Percentiles rank a stretch among this genome's conserved stretches.
Conservation (phyloP, 2,888 invertebrate species). For the Aquatica leii region DNA sequence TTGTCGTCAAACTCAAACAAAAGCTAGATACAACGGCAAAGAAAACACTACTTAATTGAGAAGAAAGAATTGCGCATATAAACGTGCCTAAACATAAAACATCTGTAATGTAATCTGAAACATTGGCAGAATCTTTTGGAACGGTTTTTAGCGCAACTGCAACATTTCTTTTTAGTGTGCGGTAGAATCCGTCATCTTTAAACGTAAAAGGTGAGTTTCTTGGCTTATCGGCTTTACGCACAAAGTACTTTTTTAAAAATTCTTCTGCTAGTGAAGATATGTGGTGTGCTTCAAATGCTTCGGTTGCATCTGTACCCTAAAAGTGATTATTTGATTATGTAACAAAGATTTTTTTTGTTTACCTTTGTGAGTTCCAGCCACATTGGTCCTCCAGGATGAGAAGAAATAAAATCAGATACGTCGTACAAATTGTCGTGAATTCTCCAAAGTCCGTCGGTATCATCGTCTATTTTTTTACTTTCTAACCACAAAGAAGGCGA, state of each 20-base stretch:
- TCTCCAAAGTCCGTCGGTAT: slow-evolving; percentile 80
- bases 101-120: slow-evolving; percentile 59
- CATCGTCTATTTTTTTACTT: slow-evolving; percentile 63
- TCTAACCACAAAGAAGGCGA: slow-evolving; percentile 13
- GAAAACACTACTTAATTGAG: slow-evolving; percentile 55
- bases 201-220: slow-evolving; percentile 79
- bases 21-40: slow-evolving; percentile 65
- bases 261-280: slow-evolving; percentile 64
- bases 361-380: slow-evolving; percentile 78
- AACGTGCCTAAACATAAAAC: slow-evolving; percentile 55
- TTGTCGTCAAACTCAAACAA: slow-evolving; percentile 66
- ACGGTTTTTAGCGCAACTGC: slow-evolving; percentile 66
- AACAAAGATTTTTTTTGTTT: neutral
- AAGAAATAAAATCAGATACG: slow-evolving; percentile 76
- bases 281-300: slow-evolving; percentile 81
- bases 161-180: slow-evolving; percentile 67
- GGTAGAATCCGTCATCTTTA: slow-evolving; percentile 77
- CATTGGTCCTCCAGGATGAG: slow-evolving; percentile 86
- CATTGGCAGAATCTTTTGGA: slow-evolving; percentile 55
- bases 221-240: slow-evolving; percentile 68
- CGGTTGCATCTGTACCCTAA: slow-evolving; percentile 69
- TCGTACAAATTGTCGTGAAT: slow-evolving; percentile 83
- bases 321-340: slow-evolving; percentile 2
- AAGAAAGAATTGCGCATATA: slow-evolving; percentile 52
- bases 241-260: slow-evolving; percentile 71